These are phyloP conservation scores for Hippocampus comes DNA, from an alignment of 2,113 vertebrate species.

Conservation along the genomic window DNA sequence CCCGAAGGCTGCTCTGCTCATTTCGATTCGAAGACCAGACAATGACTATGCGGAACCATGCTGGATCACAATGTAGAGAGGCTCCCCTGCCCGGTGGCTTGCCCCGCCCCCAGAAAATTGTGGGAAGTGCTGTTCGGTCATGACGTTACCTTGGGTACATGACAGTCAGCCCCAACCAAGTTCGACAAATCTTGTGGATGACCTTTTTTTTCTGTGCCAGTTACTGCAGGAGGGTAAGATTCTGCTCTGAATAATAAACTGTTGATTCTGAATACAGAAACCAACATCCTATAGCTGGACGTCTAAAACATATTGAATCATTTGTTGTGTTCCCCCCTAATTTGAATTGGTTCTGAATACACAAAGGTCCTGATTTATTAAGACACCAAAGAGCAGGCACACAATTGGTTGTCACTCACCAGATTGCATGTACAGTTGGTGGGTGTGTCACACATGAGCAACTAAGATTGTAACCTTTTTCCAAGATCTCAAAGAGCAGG, in stretches of 20 bases:
- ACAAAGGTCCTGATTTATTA: slow-evolving; percentile 38
- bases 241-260: background rate
- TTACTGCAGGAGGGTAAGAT: slow-evolving; percentile 2
- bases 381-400: background rate
- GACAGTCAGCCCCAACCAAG: slow-evolving; percentile 99
- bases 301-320: background rate
- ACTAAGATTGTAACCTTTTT: too few relatives aligned
- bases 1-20: background rate
- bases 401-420: too few relatives aligned
- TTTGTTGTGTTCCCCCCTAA: slow-evolving; percentile 31
- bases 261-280: background rate
- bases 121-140: slow-evolving; percentile 94
- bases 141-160: slow-evolving; percentile 99
- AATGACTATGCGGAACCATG: slow-evolving; percentile 31
- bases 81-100: slow-evolving; percentile 83
- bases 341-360: slow-evolving; percentile 63
- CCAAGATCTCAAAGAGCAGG: background rate
- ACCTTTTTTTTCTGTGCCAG: background rate
- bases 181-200: slow-evolving; percentile 58
- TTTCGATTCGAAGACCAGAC: background rate
- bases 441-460: too few relatives aligned
- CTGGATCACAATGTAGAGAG: slow-evolving; percentile 86
- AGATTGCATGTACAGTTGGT: too few relatives aligned
- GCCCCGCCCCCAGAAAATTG: slow-evolving; percentile 91
- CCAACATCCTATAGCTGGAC: background rate